phyloP scores from a whole-genome alignment of 2,888 invertebrate species.

The Fissipunctia ypsillon region DNA sequence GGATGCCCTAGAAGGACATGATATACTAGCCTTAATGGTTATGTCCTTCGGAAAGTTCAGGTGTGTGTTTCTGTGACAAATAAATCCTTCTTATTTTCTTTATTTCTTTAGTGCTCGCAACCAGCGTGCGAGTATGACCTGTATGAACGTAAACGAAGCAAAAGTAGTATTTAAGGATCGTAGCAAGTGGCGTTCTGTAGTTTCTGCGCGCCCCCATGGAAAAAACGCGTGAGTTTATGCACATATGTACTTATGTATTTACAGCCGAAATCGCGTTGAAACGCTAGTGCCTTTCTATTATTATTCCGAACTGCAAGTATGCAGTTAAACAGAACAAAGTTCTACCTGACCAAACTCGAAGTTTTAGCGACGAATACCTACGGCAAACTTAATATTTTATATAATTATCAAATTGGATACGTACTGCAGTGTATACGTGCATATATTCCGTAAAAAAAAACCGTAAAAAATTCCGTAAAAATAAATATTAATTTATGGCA shows the following conservation, averaged over 20 bases:
- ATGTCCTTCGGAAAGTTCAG: not conserved
- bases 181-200: not conserved
- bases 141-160: not conserved
- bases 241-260: too few species aligned
- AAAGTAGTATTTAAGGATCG: not conserved
- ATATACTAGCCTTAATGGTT: not conserved
- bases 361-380: constrained; percentile 38
- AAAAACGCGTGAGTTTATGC: too few species aligned
- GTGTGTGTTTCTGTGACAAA: too few species aligned
- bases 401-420: constrained; percentile 16
- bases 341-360: constrained; percentile 32
- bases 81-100: too few species aligned
- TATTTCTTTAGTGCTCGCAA: not conserved
- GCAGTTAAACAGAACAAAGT: constrained; percentile 45
- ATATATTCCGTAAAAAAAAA: constrained; percentile 13
- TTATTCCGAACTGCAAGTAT: constrained; percentile 42
- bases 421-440: constrained; percentile 6
- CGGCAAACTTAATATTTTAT: constrained; percentile 31
- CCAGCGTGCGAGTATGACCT: too few species aligned
- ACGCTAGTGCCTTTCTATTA: constrained; percentile 28
- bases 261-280: not conserved
- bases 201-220: not conserved
- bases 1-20: not conserved
- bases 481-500: constrained; percentile 26
- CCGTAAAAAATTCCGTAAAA: constrained; percentile 5